Conservation (phyloP, 2,113 vertebrate genomes). For the Xenotilapia longispinis region DNA sequence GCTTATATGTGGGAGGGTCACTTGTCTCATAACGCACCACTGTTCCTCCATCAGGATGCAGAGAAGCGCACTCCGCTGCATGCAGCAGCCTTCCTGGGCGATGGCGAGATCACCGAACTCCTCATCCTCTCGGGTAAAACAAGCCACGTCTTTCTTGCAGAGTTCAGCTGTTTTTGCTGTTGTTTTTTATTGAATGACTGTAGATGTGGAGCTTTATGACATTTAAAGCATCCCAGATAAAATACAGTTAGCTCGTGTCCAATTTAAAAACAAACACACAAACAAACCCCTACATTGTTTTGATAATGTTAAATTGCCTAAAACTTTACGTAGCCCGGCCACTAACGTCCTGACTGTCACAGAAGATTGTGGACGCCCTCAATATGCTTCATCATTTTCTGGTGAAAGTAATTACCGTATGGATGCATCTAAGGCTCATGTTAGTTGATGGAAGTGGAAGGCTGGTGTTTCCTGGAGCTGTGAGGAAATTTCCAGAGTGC, state of each 20-base stretch:
- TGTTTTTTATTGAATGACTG: not conserved
- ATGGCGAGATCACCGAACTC: constrained; percentile 94
- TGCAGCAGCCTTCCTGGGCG: constrained; percentile 89
- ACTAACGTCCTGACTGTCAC: not conserved
- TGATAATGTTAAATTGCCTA: not conserved
- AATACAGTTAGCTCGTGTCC: not conserved
- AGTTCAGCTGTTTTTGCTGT: not conserved
- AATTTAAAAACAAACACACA: not conserved
- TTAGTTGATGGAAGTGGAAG: not conserved
- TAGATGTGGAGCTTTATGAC: not conserved
- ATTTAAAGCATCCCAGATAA: not conserved
- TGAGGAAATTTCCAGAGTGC: not conserved
- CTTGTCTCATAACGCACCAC: not conserved
- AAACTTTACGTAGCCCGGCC: not conserved
- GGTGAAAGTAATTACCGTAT: not conserved
- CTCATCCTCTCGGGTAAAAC: constrained; percentile 90
- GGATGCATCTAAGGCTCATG: not conserved
- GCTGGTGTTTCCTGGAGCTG: not conserved
- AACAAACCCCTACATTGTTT: not conserved
- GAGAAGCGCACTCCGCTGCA: constrained; percentile 95
- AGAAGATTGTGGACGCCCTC: not conserved
- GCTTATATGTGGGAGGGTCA: not conserved
- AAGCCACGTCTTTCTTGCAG: not conserved
- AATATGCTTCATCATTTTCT: not conserved
- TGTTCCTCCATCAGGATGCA: constrained; percentile 72